phyloP scores from a whole-genome alignment of 2,113 vertebrate genomes.

The Cyanoramphus novaezelandiae region DNA sequence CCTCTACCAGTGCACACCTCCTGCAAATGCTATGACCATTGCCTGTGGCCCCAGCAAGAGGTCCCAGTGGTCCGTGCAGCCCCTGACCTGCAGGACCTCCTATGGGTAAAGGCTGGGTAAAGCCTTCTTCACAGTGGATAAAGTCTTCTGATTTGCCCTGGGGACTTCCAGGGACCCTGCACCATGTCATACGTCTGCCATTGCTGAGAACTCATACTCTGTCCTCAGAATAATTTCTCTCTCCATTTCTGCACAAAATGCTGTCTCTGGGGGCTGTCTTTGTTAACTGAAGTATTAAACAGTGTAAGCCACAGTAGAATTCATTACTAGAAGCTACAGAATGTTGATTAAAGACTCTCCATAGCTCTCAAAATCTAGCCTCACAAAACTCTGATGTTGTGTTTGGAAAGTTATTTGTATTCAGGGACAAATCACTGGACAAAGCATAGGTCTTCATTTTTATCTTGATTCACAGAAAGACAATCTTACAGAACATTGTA shows the following conservation, averaged over 20 bases:
- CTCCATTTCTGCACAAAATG: neutral
- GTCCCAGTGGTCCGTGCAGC: neutral
- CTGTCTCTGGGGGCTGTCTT: neutral
- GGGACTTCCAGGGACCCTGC: accelerated
- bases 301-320: neutral
- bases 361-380: neutral
- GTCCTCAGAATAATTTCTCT: neutral
- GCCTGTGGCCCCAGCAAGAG: neutral
- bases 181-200: accelerated
- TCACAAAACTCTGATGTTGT: neutral
- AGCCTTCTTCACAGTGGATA: neutral
- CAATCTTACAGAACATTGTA: neutral
- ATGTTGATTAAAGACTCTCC: neutral
- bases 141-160: neutral
- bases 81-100: neutral
- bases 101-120: neutral
- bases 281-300: neutral
- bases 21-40: neutral
- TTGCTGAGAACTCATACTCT: neutral
- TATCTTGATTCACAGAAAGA: neutral
- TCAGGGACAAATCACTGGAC: neutral
- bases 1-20: accelerated
- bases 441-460: neutral
- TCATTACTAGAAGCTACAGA: neutral
- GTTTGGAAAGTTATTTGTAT: neutral